Base-by-base conservation (phyloP, 2,113 vertebrate species). In the Otus sunia region DNA sequence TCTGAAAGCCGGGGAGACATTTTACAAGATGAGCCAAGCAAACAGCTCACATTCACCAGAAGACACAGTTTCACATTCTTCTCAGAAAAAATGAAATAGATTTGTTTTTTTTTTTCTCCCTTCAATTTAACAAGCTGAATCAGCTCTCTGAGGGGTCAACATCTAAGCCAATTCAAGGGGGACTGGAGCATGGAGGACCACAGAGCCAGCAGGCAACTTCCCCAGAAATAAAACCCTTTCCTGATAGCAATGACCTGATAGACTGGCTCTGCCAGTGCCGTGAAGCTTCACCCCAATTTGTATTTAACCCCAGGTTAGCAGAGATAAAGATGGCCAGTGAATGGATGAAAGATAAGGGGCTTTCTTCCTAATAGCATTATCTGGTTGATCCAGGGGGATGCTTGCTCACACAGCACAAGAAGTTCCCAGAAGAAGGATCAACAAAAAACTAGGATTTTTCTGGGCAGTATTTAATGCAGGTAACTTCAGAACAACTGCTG, bases 101-200 rank as follows among this genome's bases (percentile, higher is more conserved):
- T 29, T n/a, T 59, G 11, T 12, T 5, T 1, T 1, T 43, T 86
- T 55, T 50, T 41, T 0, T 41, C 39, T 13, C 21, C 20, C 4
- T n/a, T n/a, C 21, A 74, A 0, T 47, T 47, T 53, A 43, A 10
- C 2, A 3, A 37, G 5, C 15, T 78, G 21, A 62, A 58, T 53
- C 25, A n/a, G 12, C 15, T 78, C 50, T 37, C 29, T 37, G 16
- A 50, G 32, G 16, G 7, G 2, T 94, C 50, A 69, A 69, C 5
- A 62, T 26, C 12, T 36, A 18, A 71, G n/a, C 5, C 23, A 59
- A 32, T 41, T 82, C 32, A 72, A 45, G 27, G 19, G 12, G 6
- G 4, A 17, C 17, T 23, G 5, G 5, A 34, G 25, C 1, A 5
- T 8, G 27, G 9, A 90, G 29, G 12, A 68, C 12, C 17, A 41